A percentile compares a stretch with the other conserved stretches of the same genome.
Evolutionary conservation across 2,113 vertebrate species (phyloP).

Genomic region (Alethe castanea): DNA sequence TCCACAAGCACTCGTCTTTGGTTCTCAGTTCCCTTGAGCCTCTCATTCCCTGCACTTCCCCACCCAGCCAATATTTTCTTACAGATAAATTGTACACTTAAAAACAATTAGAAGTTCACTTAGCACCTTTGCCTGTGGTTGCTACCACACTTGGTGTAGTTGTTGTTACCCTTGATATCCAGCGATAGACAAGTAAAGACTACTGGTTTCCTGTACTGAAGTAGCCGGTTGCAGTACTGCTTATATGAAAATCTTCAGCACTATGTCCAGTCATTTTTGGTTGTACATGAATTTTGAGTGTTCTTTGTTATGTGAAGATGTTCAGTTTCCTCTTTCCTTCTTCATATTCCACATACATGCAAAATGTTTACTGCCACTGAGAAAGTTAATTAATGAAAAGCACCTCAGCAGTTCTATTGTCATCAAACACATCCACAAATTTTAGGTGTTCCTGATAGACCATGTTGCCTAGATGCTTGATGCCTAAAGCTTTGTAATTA

Average conservation of each 20-base stretch:
- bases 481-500: background rate
- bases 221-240: background rate
- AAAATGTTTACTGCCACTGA: background rate
- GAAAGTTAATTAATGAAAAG: background rate
- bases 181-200: background rate
- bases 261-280: background rate
- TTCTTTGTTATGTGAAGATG: background rate
- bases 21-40: background rate
- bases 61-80: background rate
- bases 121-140: background rate
- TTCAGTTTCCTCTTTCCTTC: background rate
- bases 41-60: background rate
- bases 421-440: background rate
- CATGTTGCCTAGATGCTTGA: background rate
- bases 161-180: background rate
- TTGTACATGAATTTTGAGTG: background rate
- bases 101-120: background rate
- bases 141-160: background rate
- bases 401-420: background rate
- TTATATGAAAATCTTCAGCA: background rate
- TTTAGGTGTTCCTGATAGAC: background rate
- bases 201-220: background rate
- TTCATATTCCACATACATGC: background rate
- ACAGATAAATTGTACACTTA: background rate
- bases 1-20: rapidly evolving